These are phyloP conservation scores for Myotis davidii DNA, from an alignment of 2,113 vertebrate genomes.

Conservation along the genomic window DNA sequence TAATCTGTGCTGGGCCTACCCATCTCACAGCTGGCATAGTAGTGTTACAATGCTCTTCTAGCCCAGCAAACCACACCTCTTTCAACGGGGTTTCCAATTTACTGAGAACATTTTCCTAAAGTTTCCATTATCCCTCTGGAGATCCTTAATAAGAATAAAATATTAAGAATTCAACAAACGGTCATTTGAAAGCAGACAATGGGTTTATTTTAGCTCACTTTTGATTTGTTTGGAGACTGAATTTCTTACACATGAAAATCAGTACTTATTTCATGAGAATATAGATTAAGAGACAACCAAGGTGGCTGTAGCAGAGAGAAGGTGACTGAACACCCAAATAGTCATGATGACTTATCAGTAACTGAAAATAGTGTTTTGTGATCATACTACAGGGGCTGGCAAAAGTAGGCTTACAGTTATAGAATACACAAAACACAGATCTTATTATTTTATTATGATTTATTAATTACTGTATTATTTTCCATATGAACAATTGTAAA, in stretches of 20 bases:
- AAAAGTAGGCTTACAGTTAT: neutral
- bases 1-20: neutral
- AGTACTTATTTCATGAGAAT: constrained; percentile 20
- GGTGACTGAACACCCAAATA: neutral
- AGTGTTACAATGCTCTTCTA: neutral
- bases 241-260: neutral
- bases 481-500: neutral
- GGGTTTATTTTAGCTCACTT: constrained; percentile 2
- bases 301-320: constrained; percentile 49
- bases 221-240: constrained; percentile 30
- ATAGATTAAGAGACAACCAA: constrained; percentile 9
- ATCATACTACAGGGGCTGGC: neutral
- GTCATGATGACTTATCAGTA: neutral
- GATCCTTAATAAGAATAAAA: constrained; percentile 6
- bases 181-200: constrained; percentile 32
- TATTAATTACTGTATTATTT: neutral
- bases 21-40: neutral
- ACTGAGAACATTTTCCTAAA: neutral
- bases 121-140: neutral
- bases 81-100: neutral
- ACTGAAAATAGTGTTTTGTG: constrained; percentile 42
- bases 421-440: neutral
- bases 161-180: neutral
- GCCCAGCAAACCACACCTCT: neutral
- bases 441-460: neutral